Percentiles rank a stretch among this genome's conserved stretches.
phyloP scores from a whole-genome alignment of 2,888 invertebrate genomes.

The Nezara viridula region DNA sequence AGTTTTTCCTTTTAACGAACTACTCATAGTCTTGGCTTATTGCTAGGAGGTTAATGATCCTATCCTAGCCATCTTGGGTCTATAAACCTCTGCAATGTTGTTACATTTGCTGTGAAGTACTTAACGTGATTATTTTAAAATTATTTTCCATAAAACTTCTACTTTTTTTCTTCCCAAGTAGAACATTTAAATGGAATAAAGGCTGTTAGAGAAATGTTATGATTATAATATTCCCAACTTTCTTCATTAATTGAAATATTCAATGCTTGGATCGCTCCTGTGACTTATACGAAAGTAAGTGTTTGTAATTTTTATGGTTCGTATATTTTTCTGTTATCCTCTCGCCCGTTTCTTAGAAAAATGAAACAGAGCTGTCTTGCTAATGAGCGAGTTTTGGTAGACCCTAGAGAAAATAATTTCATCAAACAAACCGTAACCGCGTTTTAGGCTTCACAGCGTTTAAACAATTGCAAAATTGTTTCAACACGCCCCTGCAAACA shows the following conservation, averaged over 20 bases:
- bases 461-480: conserved; percentile 23
- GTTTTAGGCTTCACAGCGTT: conserved; percentile 37
- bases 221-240: no score
- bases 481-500: neutral
- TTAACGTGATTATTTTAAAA: neutral
- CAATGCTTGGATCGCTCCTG: no score
- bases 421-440: neutral
- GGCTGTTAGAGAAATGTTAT: no score
- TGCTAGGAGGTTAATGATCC: no score
- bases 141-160: neutral
- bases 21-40: no score
- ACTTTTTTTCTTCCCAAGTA: no score
- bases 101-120: neutral
- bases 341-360: neutral
- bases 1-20: no score
- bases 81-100: neutral
- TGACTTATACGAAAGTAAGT: no score
- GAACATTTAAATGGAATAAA: no score
- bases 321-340: neutral
- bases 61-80: no score
- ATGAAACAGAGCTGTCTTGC: neutral
- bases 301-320: neutral
- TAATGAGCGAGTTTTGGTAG: neutral
- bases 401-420: neutral
- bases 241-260: no score